Evolutionary conservation across 2,888 invertebrate genomes (phyloP), one percentile per base, ranked within the genome.

Genomic region (Phortica magna): DNA sequence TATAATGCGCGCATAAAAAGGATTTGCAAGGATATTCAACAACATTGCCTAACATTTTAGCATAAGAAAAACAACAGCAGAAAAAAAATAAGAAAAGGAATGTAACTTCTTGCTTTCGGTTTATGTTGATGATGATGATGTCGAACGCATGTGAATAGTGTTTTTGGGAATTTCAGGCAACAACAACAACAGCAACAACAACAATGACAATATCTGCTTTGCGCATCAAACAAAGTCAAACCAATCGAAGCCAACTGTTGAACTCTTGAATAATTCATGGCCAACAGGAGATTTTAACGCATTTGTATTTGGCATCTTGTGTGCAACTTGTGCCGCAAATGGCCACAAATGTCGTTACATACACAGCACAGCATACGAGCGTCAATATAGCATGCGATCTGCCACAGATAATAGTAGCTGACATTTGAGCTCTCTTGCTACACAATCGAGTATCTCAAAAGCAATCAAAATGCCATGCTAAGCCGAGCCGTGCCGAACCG

Each of bases 1-100:
- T 82, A 88, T 88, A 88, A 89, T 85, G 86, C 81, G 89, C 84
- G 77, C 88, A 90, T 90, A 90, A 91, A 91, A 91, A 90, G 90
- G 91, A 90, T 90, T 90, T 91, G 87, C 80, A 73, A 71, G 79
- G 80, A 79, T 82, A 64, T 75, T 68, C 78, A 57, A 42, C n/a
- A 65, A 64, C 53, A 59, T 53, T 42, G 75, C 70, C 68, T 1
- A 31, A 31, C 31, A 31, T 31, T 31, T 31, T 31, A 31, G 31
- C 31, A 31, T 31, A 31, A 31, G 31, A 31, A 31, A 31, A 31
- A n/a, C n/a, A n/a, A n/a, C n/a, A n/a, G n/a, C n/a, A n/a, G n/a
- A n/a, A n/a, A n/a, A n/a, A n/a, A n/a, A n/a, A n/a, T n/a, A n/a
- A n/a, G n/a, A n/a, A n/a, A n/a, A n/a, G n/a, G n/a, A n/a, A n/a